Evolutionary conservation across 1,140 invertebrate genomes (phyloP), one percentile per base, ranked within the genome.

Genomic region (Achatina immaculata): DNA sequence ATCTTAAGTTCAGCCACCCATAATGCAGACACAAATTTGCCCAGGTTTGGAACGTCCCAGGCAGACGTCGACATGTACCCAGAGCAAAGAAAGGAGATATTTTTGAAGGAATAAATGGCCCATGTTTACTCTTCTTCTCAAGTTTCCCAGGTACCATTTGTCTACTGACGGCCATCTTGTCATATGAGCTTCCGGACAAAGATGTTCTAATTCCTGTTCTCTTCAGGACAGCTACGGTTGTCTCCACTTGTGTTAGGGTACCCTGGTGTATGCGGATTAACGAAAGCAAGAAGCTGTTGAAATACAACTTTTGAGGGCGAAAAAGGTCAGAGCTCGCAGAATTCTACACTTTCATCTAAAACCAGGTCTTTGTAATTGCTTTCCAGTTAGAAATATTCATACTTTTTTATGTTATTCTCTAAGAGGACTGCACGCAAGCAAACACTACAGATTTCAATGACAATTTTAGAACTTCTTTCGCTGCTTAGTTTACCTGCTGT

Each of bases 91-190:
- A 62, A 62, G 58, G 28, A 34, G 58, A 62, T 28, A 62, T 62
- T 62, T 62, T 62, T 0, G 3, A 62, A 62, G 28, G 58, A 62
- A 62, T 62, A 62, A 62, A 62, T 62, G 6, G 58, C 58, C 58
- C 28, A 16, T 62, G 58, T 62, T 62, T 28, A 62, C 58, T 62
- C n/a, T 62, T 62, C 58, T 2, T 28, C 58, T 62, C 58, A 28
- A 21, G 16, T 62, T 62, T 31, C 58, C n/a, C n/a, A 62, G 58
- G 28, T 34, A 28, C 58, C 58, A 62, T 62, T 62, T 62, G 58
- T 62, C 58, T 62, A 62, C n/a, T 28, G 58, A n/a, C 58, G 58
- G 58, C 28, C 58, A 62, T 62, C n/a, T 62, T 62, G 58, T 62
- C 58, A 62, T 62, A 0, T 62, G 58, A 62, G 58, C 58, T 62